Base-by-base conservation (phyloP, 2,797 vertebrate species). In the Echeneis naucrates region DNA sequence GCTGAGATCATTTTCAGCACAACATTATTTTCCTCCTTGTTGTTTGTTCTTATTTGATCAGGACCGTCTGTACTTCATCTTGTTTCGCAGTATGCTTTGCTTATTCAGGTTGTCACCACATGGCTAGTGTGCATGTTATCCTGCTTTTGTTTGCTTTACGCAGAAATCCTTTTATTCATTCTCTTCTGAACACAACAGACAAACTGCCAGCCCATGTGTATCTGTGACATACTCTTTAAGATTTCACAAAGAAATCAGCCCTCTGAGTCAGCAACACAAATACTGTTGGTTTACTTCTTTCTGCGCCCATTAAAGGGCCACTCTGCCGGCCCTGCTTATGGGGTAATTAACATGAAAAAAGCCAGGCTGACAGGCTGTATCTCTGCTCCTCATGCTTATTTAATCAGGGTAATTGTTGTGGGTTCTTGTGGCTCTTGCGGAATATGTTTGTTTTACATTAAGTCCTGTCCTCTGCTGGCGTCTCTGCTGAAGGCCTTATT, bases 301-400 rank as follows among this genome's bases (percentile, higher is more conserved):
- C 17, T n/a, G 24, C 24, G 8, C 24, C 68, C 42, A 72, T 84
- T 72, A 73, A 76, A 84, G 61, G 76, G 50, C 68, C 61, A 45
- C 70, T 56, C 58, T 58, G 73, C 77, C 82, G 55, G 60, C 70
- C 68, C 68, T 76, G 74, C 80, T 80, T 80, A 77, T 83, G 72
- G 42, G 9, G 82, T 88, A 84, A 92, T 89, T 88, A 88, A 67
- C 86, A 88, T 80, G 81, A 80, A 75, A 81, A 82, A 78, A 80
- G 63, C 60, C 73, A 35, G 50, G 33, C 79, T 70, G 82, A 83
- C 82, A 75, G 81, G 71, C 87, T 84, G 75, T 10, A 84, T 88
- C 82, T 86, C 79, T 81, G 71, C 79, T 78, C 9, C 73, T 90
- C 87, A 87, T 93, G 87, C 90, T 92, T 92, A 90, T 91, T 91